Base-by-base conservation (phyloP, 2,888 invertebrate species). In the Coecobrya sp. region DNA sequence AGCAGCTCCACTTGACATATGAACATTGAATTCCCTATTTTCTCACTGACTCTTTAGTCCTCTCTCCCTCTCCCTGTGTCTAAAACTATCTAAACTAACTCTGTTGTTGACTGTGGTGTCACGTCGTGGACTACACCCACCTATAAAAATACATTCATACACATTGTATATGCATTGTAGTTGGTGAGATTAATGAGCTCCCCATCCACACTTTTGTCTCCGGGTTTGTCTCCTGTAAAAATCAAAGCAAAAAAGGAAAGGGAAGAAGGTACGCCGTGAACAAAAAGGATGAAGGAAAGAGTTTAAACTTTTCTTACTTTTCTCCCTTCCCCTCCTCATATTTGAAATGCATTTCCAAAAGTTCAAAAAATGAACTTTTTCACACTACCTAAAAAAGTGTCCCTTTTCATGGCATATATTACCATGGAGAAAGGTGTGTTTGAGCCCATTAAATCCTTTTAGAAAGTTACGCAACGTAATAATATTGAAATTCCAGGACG, bases 1-100 rank as follows among this genome's bases (percentile, higher is more conserved):
- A 84, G 89, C 89, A 84, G 81, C n/a, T 84, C 73, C 55, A 70
- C 70, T 52, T 89, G 89, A 89, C 89, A 89, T 89, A 73, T 89
- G 89, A 89, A 89, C 89, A 89, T 89, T 89, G 89, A 89, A 89
- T 84, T 76, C 68, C 70, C 76, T 22, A 76, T 49, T 45, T 76
- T 76, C 76, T 45, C 49, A 19, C 25, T 49, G 76, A 10, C n/a
- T 62, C 62, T 62, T 62, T 62, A 36, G 36, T 7, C 7, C 36
- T 36, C 36, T 36, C 36, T 7, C 36, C 7, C 36, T 36, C 36
- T 36, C 36, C 7, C 7, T 36, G 3, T 36, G 36, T 62, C 62
- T 62, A 49, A 42, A 49, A 49, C 49, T 22, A 19, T 25, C 62
- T 5, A 25, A 62, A 22, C 19, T 19, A 70, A 70, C 70, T 70